Conservation (phyloP, 2,888 invertebrate species). For the Drosophila mulleri region DNA sequence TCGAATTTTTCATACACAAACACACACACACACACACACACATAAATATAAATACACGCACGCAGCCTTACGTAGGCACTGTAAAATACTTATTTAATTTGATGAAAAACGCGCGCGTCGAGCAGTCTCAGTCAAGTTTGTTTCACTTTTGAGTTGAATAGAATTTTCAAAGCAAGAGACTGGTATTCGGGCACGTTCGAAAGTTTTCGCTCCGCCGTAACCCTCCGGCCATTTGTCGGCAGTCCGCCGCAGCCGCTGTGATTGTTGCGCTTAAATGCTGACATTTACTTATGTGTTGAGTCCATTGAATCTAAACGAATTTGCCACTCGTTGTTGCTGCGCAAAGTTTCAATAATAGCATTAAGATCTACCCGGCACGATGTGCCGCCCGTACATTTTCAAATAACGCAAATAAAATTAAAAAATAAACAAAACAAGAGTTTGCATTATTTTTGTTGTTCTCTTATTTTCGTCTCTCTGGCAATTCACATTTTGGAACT, state of each 20-base stretch:
- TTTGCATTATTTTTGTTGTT: constrained; percentile 9
- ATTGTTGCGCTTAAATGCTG: constrained; percentile 44
- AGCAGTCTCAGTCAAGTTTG: constrained; percentile 64
- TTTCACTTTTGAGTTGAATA: constrained; percentile 69
- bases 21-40: neutral
- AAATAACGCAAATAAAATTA: constrained; percentile 20
- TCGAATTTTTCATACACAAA: constrained; percentile 11
- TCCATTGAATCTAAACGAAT: constrained; percentile 64
- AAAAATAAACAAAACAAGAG: constrained; percentile 13
- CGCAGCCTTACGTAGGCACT: constrained; percentile 27
- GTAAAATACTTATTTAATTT: constrained; percentile 63
- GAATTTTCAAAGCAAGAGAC: constrained; percentile 36
- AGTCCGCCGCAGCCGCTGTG: constrained; percentile 8
- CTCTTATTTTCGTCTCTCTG: neutral
- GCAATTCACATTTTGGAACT: constrained; percentile 11
- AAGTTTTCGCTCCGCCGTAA: constrained; percentile 5
- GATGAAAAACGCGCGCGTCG: constrained; percentile 44
- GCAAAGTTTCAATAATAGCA: constrained; percentile 31
- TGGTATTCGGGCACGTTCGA: neutral
- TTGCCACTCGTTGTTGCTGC: constrained; percentile 33
- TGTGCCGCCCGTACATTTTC: constrained; percentile 12
- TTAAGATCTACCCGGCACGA: constrained; percentile 19
- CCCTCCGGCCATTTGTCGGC: constrained; percentile 5
- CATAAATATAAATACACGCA: neutral
- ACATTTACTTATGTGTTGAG: constrained; percentile 54